Conservation (phyloP, 2,888 invertebrate species). For the Tanytarsus gracilentus region DNA sequence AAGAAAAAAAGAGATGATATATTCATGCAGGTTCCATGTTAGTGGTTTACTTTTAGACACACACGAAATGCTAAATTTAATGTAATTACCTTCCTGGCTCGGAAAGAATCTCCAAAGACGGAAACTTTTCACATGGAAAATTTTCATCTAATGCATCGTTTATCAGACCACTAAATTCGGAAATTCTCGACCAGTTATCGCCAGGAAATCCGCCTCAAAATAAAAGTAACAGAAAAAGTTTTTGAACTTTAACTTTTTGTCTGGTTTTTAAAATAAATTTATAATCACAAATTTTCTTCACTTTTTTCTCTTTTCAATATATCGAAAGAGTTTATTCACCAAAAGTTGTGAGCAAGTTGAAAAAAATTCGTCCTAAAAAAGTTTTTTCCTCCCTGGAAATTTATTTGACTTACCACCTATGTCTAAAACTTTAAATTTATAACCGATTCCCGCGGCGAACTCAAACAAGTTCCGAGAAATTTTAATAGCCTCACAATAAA, state of each 20-base stretch:
- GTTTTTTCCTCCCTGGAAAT: not conserved
- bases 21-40: not conserved
- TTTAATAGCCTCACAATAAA: conserved; percentile 45
- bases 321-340: no score
- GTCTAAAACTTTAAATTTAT: conserved; percentile 19
- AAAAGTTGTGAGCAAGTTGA: no score
- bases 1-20: not conserved
- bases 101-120: conserved; percentile 43
- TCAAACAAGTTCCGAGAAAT: conserved; percentile 44
- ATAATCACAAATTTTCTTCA: no score
- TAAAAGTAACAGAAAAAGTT: no score
- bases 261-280: no score
- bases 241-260: no score
- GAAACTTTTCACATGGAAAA: conserved; percentile 26
- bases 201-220: conserved; percentile 22
- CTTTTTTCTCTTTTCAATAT: no score
- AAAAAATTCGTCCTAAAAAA: no score
- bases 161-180: conserved; percentile 6
- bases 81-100: conserved; percentile 46
- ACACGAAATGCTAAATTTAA: not conserved
- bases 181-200: not conserved
- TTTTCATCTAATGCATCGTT: conserved; percentile 27
- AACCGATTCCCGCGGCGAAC: conserved; percentile 34
- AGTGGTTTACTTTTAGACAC: not conserved
- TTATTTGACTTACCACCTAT: conserved; percentile 17